Conservation (phyloP, 2,888 invertebrate species). For the Dione vanillae region DNA sequence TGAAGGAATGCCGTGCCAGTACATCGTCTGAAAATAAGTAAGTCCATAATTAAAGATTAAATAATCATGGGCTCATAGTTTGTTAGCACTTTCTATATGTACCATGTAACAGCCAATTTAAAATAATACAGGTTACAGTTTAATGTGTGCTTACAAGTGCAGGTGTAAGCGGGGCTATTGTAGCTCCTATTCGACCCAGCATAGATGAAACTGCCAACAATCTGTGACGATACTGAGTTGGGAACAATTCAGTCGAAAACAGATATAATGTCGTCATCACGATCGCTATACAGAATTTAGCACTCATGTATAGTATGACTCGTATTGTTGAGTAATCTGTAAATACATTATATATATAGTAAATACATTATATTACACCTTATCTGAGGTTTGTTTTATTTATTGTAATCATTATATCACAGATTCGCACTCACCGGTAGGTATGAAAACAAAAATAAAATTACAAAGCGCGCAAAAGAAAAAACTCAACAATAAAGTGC, state of each 20-base stretch:
- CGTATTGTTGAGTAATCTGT: conserved; percentile 65
- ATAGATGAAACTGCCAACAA: conserved; percentile 85
- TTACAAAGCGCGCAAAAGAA: conserved; percentile 46
- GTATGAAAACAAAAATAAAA: conserved; percentile 46
- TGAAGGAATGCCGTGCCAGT: conserved; percentile 76
- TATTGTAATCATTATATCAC: not conserved
- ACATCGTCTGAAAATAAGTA: conserved; percentile 57
- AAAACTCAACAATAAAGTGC: conserved; percentile 51
- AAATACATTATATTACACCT: not conserved
- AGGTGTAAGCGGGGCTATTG: conserved; percentile 86
- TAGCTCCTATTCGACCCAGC: conserved; percentile 86
- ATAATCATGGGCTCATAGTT: not conserved
- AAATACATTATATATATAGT: conserved; percentile 27
- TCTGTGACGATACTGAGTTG: conserved; percentile 85
- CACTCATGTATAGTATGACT: conserved; percentile 78
- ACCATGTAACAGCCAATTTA: not conserved
- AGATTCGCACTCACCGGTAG: conserved; percentile 49
- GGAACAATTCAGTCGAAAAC: conserved; percentile 86
- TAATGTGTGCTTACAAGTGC: conserved; percentile 71
- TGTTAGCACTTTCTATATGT: not conserved
- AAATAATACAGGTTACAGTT: not conserved
- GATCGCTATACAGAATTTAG: conserved; percentile 84
- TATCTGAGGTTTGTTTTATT: not conserved
- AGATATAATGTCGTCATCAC: conserved; percentile 84
- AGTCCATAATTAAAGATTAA: not conserved